phyloP scores from a whole-genome alignment of 2,888 invertebrate species.

The Adelphocoris suturalis region DNA sequence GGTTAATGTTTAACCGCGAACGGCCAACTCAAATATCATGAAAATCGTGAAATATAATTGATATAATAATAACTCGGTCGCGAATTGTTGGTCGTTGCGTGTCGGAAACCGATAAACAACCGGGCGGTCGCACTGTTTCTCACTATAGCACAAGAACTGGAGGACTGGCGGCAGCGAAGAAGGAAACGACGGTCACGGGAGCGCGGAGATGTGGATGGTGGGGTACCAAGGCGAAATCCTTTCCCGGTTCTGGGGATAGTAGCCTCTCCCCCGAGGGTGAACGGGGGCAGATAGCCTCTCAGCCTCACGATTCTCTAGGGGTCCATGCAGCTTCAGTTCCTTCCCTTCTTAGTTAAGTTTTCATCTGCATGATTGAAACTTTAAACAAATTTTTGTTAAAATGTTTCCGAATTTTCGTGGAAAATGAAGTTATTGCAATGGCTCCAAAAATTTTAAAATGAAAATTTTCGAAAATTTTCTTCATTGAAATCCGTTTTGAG shows the following conservation, averaged over 20 bases:
- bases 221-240: constrained; percentile 48
- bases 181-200: background rate
- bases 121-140: constrained; percentile 29
- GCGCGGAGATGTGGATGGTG: constrained; percentile 48
- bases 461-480: no score
- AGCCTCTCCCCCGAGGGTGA: background rate
- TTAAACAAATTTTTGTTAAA: no score
- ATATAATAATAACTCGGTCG: background rate
- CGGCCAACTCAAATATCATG: background rate
- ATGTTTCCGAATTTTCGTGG: no score
- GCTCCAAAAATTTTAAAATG: no score
- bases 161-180: constrained; percentile 34
- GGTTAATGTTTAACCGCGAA: background rate
- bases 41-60: background rate
- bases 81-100: background rate
- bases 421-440: no score
- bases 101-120: constrained; percentile 2
- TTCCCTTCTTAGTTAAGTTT: no score
- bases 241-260: constrained; percentile 36
- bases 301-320: no score
- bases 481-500: no score
- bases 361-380: no score
- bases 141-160: constrained; percentile 54
- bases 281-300: background rate
- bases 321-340: no score